These are phyloP conservation scores for Rhabdophis nuchalis DNA, from an alignment of 2,797 vertebrate species.

Conservation along the genomic window DNA sequence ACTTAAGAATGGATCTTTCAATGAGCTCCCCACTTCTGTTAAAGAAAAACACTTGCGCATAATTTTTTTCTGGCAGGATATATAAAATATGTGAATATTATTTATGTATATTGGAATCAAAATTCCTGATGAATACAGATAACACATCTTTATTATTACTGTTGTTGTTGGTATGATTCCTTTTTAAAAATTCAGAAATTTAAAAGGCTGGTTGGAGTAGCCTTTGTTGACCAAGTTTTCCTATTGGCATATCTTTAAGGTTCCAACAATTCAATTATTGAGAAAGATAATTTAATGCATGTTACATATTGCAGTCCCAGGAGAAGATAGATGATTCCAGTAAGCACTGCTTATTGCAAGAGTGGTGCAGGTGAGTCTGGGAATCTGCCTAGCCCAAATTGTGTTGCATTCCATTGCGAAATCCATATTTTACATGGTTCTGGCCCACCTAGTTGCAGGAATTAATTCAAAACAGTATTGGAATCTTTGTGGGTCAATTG, in stretches of 20 bases:
- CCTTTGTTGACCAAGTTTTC: not conserved
- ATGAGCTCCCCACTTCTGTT: not conserved
- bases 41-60: not conserved
- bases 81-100: slow-evolving; percentile 6
- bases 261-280: not conserved
- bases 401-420: not conserved
- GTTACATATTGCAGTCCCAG: not conserved
- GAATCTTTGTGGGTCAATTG: not conserved
- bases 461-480: not conserved
- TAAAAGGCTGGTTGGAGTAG: not conserved
- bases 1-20: not conserved
- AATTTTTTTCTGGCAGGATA: not conserved
- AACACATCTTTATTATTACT: slow-evolving; percentile 7
- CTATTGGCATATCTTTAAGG: not conserved
- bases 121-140: not conserved
- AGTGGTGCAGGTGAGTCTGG: not conserved
- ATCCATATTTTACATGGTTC: not conserved
- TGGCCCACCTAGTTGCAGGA: not conserved
- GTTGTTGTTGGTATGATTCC: not conserved
- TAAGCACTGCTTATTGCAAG: not conserved
- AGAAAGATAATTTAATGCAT: not conserved
- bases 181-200: not conserved
- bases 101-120: not conserved
- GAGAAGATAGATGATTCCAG: not conserved
- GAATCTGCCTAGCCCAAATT: not conserved